These are phyloP conservation scores for Dascillus cervinus DNA, from an alignment of 2,888 invertebrate species.

Conservation along the genomic window DNA sequence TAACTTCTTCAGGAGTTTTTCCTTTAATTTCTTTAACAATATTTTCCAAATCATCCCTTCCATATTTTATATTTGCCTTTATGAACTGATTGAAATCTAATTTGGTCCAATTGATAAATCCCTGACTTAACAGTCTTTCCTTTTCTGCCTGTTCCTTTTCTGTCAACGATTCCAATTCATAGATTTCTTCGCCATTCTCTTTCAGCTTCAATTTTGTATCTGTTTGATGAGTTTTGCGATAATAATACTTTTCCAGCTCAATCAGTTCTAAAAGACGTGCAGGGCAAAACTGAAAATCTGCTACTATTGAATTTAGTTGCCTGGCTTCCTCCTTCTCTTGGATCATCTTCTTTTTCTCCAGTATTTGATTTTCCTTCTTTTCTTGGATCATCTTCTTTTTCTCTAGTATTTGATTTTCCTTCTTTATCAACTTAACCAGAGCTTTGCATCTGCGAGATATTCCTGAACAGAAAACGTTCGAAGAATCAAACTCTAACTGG, in stretches of 20 bases:
- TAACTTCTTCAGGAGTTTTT: slow-evolving; percentile 92
- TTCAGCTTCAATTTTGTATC: too few relatives aligned
- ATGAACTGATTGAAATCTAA: slow-evolving; percentile 99
- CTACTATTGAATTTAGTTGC: too few relatives aligned
- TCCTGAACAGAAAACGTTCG: slow-evolving; percentile 93
- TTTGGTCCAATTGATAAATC: slow-evolving; percentile 97
- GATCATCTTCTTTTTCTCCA: slow-evolving; percentile 95
- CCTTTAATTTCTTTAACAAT: slow-evolving; percentile 96
- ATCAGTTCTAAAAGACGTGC: too few relatives aligned
- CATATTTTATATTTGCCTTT: slow-evolving; percentile 97
- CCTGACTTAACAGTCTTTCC: slow-evolving; percentile 85
- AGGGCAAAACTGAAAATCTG: too few relatives aligned
- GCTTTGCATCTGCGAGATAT: slow-evolving; percentile 96
- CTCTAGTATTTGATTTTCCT: slow-evolving; percentile 96
- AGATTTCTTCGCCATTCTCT: too few relatives aligned
- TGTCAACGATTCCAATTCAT: slow-evolving; percentile 82
- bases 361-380: slow-evolving; percentile 95
- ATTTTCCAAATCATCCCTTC: slow-evolving; percentile 94
- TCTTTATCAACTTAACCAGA: slow-evolving; percentile 92
- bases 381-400: too few relatives aligned
- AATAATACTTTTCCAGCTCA: too few relatives aligned
- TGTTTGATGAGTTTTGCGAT: too few relatives aligned
- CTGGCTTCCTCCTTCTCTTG: too few relatives aligned
- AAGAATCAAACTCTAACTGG: slow-evolving; percentile 95
- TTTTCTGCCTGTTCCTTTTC: slow-evolving; percentile 91